A percentile compares a stretch with the other conserved stretches of the same genome.
Evolutionary conservation across 2,888 invertebrate species (phyloP).

Genomic region (Clanis bilineata): DNA sequence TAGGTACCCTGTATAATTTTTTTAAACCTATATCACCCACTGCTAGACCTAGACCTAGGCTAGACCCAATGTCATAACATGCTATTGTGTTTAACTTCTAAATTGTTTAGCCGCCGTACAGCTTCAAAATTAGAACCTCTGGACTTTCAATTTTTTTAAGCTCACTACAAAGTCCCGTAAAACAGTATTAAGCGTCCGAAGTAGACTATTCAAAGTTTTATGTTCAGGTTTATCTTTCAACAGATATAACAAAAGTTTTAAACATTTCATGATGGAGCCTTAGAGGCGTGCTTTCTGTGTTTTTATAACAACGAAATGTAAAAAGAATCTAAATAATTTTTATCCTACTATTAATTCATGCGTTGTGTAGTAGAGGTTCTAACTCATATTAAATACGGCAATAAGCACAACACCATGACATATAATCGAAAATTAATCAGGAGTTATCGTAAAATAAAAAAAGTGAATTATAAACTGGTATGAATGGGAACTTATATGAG

Average conservation of each 20-base stretch:
- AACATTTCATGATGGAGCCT: not conserved
- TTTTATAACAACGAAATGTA: no score
- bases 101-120: not conserved
- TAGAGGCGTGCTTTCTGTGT: not conserved
- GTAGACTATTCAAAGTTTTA: slow-evolving; percentile 1
- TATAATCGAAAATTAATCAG: not conserved
- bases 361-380: not conserved
- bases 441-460: not conserved
- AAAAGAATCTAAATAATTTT: not conserved
- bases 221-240: not conserved
- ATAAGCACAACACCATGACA: not conserved
- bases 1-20: no score
- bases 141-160: not conserved
- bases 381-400: not conserved
- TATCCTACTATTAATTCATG: not conserved
- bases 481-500: not conserved
- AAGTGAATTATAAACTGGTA: not conserved
- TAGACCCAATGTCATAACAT: no score
- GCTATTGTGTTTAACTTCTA: not conserved
- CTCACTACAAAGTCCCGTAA: slow-evolving; percentile 4
- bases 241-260: not conserved
- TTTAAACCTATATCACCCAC: no score
- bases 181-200: not conserved
- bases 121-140: not conserved
- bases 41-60: no score